Base-by-base conservation (phyloP, 2,113 vertebrate genomes). In the Pleuronectes platessa region DNA sequence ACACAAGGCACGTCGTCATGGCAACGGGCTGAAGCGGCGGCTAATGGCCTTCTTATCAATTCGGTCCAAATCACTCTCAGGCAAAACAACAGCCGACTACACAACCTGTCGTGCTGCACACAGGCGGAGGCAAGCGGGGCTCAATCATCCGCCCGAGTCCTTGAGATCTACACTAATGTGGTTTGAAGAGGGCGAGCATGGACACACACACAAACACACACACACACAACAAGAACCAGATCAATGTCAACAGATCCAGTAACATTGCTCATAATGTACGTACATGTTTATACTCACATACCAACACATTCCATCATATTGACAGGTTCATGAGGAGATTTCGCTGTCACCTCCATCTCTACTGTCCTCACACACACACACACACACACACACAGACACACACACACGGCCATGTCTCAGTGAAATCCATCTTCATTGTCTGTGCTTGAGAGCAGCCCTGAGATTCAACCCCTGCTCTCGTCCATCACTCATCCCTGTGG, bases 41-140 rank as follows among this genome's bases (percentile, higher is more conserved):
- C 82, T 90, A 89, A 89, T 90, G 88, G 90, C 78, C 77, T 87
- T 85, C 85, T 90, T 82, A 89, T 91, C 89, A 90, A 80, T 90
- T 87, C 76, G 54, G 90, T 84, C 75, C 83, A 76, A 85, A 87
- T 76, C 79, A 87, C 84, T 85, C 79, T 86, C 77, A 15, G 63
- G 71, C 63, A 62, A 82, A 88, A 79, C 81, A 78, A 70, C 49
- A 24, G 23, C 73, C 1, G 62, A 70, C 82, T 82, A 67, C 65
- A 78, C 63, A 68, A 64, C 55, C 68, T 63, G 78, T 63, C 74
- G 14, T 1, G 12, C 51, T 4, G 13, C 70, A 15, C 51, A 13
- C 51, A 24, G 68, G 61, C 40, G 17, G 42, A 63, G 47, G 74
- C 17, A 24, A 47, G 55, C 2, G 23, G 2, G n/a, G 37, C 61